Evolutionary conservation across 2,888 invertebrate species (phyloP).

Genomic region (Hipparchia sbordonii): DNA sequence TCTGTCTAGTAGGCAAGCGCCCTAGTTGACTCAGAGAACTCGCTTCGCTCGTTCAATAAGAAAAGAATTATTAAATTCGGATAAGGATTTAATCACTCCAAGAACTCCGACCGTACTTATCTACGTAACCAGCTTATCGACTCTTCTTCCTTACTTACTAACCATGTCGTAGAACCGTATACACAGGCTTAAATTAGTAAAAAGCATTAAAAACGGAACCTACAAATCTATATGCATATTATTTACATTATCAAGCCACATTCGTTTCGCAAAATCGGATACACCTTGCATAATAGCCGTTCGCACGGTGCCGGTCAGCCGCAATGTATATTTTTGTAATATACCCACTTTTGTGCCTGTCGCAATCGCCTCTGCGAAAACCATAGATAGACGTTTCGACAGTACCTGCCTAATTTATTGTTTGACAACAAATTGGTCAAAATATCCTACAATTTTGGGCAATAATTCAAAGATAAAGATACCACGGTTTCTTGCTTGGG

Average conservation of each 20-base stretch:
- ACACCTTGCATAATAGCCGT: conserved; percentile 55
- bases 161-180: no score
- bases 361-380: conserved; percentile 32
- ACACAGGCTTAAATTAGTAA: no score
- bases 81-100: no score
- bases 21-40: no score
- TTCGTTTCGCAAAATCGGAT: conserved; percentile 62
- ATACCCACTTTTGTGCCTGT: conserved; percentile 46
- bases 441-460: conserved; percentile 12
- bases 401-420: conserved; percentile 16
- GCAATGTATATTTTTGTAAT: conserved; percentile 57
- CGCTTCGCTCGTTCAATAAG: no score
- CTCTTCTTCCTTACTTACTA: no score
- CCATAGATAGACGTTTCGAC: conserved; percentile 30
- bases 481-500: neutral
- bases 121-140: no score
- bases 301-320: conserved; percentile 55
- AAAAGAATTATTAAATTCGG: no score
- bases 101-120: no score
- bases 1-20: no score
- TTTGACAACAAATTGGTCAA: conserved; percentile 26
- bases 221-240: conserved; percentile 17
- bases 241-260: conserved; percentile 16
- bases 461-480: conserved; percentile 1
- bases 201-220: conserved; percentile 1